phyloP scores from a whole-genome alignment of 1,140 invertebrate species.

The Cheumatopsyche charites region DNA sequence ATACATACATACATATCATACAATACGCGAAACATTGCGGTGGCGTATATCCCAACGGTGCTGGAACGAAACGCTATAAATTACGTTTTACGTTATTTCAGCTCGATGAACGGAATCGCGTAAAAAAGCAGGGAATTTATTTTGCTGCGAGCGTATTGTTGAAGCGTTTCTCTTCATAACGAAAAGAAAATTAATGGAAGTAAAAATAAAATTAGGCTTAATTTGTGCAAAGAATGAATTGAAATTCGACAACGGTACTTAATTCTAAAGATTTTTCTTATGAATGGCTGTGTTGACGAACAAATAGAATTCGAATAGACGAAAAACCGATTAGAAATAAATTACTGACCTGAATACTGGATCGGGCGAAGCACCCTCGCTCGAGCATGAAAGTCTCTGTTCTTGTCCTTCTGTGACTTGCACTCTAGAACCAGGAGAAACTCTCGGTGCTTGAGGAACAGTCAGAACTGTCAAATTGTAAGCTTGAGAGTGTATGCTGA shows the following conservation, averaged over 20 bases:
- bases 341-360: conserved; percentile 75
- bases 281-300: too few species aligned
- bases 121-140: too few species aligned
- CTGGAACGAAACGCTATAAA: conserved; percentile 21
- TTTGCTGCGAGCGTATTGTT: too few species aligned
- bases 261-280: too few species aligned
- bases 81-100: too few species aligned
- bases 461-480: conserved; percentile 86
- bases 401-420: conserved; percentile 80
- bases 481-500: conserved; percentile 81
- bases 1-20: too few species aligned
- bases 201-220: conserved; percentile 9
- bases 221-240: too few species aligned
- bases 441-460: conserved; percentile 77
- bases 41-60: not conserved
- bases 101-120: not conserved
- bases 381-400: conserved; percentile 81
- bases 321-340: too few species aligned
- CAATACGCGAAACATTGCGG: conserved; percentile 3
- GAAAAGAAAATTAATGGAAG: not conserved
- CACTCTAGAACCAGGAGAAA: conserved; percentile 72
- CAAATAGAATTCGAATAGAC: too few species aligned
- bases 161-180: not conserved
- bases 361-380: conserved; percentile 85
- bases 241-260: too few species aligned